These are phyloP conservation scores for honey bee (Apis mellifera) DNA, from an alignment of 1,140 invertebrate species.

Conservation along the genomic window DNA sequence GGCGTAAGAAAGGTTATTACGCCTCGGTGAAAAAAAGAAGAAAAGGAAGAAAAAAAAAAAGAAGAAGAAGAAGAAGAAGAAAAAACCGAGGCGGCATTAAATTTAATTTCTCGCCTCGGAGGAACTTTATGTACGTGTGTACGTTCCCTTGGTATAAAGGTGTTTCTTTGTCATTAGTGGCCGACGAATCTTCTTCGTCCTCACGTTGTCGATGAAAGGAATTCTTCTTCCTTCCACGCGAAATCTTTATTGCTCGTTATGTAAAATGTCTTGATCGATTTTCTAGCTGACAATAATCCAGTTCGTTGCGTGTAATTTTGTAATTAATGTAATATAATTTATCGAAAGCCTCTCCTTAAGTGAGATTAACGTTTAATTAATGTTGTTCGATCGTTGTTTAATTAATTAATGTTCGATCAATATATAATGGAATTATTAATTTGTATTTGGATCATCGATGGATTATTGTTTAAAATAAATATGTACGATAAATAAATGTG, in stretches of 20 bases:
- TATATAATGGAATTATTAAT: too few relatives aligned
- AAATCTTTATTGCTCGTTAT: too few relatives aligned
- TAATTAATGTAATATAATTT: too few relatives aligned
- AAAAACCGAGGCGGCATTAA: conserved; percentile 54
- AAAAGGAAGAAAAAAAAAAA: conserved; percentile 27
- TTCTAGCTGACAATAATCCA: not conserved
- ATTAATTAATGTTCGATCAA: too few relatives aligned
- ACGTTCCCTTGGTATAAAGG: not conserved
- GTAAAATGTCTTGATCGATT: not conserved
- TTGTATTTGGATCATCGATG: too few relatives aligned
- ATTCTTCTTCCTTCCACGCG: not conserved
- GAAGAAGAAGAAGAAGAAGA: not conserved
- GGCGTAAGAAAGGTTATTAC: conserved; percentile 65
- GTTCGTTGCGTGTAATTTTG: not conserved
- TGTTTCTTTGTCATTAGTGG: not conserved
- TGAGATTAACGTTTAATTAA: too few relatives aligned
- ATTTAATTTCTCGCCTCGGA: conserved; percentile 61
- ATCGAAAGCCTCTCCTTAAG: too few relatives aligned
- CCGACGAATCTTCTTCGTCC: conserved; percentile 1
- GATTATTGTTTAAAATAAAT: too few relatives aligned
- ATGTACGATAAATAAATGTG: too few relatives aligned
- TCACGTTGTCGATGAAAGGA: not conserved
- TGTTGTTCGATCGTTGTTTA: too few relatives aligned
- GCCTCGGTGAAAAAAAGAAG: not conserved
- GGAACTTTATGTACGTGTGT: conserved; percentile 37